Evolutionary conservation across 2,113 vertebrate species (phyloP), one percentile per base, ranked within the genome.

Genomic region (Lampris megalopsis): DNA sequence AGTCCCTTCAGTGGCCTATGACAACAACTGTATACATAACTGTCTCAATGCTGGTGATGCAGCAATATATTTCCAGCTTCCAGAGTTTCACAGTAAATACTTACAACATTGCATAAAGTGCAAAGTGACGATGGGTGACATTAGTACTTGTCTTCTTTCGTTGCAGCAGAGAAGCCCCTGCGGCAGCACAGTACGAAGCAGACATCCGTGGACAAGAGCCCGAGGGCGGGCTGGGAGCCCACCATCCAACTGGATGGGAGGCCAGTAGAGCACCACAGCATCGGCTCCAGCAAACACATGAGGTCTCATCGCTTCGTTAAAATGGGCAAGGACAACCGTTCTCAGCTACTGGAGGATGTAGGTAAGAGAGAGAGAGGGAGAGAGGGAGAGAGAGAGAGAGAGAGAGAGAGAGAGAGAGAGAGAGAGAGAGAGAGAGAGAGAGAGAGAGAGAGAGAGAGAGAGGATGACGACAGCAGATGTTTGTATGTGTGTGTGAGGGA

Each of bases 201-300:
- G 83, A 86, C 93, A 63, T 85, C 92, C 66, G 78, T 84, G 88
- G 90, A 93, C 63, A 93, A 84, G 77, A 90, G 91, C 84, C 82
- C 94, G 86, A 93, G 89, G 69, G 83, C 95, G 79, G 93, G 63
- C 1, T 95, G 95, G 95, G 95, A 95, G 53, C 91, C 83, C 2
- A 91, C 94, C 35, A 92, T 88, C 78, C 94, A 95, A 77, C 86
- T 90, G 71, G 85, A 93, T 40, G 91, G 88, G 78, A 93, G 92
- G 85, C 93, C 92, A 0, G 91, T 91, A 52, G 94, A 94, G 49
- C 63, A 86, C 75, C 95, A 94, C 75, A 92, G 81, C 73, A 87
- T 95, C 78, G 93, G 90, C 89, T 88, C 93, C 63, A 95, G 90
- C 88, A 95, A 94, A 89, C 94, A 95, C 62, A 81, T 93, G 65